These are phyloP conservation scores for Hiodon alosoides DNA, from an alignment of 2,113 vertebrate species.

Conservation along the genomic window DNA sequence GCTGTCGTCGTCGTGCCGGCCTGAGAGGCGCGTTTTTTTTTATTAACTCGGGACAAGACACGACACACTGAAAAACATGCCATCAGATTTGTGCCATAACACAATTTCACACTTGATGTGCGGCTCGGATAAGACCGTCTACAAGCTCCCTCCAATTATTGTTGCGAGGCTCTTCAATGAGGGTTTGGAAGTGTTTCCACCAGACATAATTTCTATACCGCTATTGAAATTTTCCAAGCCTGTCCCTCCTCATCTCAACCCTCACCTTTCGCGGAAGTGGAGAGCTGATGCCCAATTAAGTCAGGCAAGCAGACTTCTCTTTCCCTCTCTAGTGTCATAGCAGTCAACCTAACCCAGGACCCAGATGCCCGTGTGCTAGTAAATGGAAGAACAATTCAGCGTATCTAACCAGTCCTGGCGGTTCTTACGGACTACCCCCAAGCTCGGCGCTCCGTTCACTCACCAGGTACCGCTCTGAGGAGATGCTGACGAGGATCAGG, in stretches of 20 bases:
- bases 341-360: not conserved
- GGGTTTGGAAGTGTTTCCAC: conserved; percentile 4
- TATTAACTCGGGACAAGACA: conserved; percentile 13
- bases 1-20: too few relatives aligned
- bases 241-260: too few relatives aligned
- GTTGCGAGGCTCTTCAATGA: not conserved
- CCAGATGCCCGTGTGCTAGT: too few relatives aligned
- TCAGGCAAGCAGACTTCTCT: not conserved
- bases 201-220: not conserved
- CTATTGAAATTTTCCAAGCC: not conserved
- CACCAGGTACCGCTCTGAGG: conserved; percentile 93
- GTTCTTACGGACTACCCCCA: not conserved
- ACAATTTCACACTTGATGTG: conserved; percentile 18
- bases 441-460: conserved; percentile 44
- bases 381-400: too few relatives aligned
- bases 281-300: too few relatives aligned
- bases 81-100: not conserved
- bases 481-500: conserved; percentile 94
- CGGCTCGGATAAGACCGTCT: not conserved
- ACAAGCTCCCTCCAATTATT: conserved; percentile 1
- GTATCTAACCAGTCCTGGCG: too few relatives aligned
- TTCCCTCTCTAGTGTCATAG: not conserved
- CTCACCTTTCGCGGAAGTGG: too few relatives aligned
- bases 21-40: not conserved
- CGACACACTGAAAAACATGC: not conserved